Conservation (phyloP, 2,888 invertebrate species). For the Nephrotoma guestfalica region DNA sequence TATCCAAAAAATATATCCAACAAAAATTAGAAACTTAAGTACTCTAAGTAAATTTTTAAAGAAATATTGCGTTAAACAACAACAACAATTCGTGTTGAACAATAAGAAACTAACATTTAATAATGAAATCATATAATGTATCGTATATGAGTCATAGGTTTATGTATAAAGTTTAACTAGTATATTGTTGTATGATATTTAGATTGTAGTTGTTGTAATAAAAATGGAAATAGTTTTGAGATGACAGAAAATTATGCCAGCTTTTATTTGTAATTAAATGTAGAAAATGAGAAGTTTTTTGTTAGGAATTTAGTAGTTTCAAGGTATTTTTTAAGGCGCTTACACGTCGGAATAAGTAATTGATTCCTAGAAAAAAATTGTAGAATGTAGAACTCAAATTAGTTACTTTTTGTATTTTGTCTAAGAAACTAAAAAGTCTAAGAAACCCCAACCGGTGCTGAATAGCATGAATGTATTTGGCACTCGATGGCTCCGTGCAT, state of each 20-base stretch:
- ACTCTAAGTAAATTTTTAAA: background rate
- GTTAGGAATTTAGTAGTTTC: background rate
- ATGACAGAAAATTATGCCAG: background rate
- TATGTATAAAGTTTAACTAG: background rate
- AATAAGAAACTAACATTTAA: background rate
- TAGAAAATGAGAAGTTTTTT: background rate
- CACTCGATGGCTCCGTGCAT: no score
- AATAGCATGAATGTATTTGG: no score
- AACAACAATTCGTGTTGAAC: background rate
- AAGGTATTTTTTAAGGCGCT: no score
- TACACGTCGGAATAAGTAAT: no score
- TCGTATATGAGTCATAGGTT: background rate
- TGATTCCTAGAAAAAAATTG: no score
- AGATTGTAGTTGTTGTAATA: background rate
- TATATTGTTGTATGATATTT: background rate
- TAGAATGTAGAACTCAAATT: no score
- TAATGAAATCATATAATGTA: background rate
- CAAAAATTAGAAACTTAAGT: background rate
- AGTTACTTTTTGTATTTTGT: no score
- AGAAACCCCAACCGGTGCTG: no score
- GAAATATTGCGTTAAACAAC: background rate
- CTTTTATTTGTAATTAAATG: background rate
- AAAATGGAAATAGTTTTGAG: background rate
- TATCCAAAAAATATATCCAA: background rate
- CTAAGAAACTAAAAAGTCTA: no score